These are phyloP conservation scores for Typhlichthys subterraneus DNA, from an alignment of 2,797 vertebrate species.

Conservation along the genomic window DNA sequence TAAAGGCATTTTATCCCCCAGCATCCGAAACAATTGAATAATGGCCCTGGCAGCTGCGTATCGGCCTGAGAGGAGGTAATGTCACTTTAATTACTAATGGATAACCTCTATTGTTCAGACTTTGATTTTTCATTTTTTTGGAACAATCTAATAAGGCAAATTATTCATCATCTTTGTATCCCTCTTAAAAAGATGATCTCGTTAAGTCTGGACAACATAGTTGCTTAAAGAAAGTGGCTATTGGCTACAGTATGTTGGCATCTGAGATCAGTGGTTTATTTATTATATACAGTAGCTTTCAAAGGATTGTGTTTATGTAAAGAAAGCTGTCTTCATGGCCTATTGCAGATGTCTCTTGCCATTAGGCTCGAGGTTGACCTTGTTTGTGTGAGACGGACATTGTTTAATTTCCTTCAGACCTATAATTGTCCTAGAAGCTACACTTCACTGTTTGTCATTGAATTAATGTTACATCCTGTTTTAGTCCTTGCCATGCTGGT, in stretches of 20 bases:
- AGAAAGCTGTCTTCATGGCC: constrained; percentile 51
- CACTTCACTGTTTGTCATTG: constrained; percentile 39
- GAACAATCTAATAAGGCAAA: constrained; percentile 80
- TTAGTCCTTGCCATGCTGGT: constrained; percentile 16
- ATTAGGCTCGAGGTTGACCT: constrained; percentile 55
- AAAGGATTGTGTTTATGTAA: constrained; percentile 55
- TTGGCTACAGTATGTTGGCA: constrained; percentile 48
- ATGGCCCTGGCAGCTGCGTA: constrained; percentile 74
- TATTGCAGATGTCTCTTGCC: constrained; percentile 50
- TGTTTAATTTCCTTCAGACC: constrained; percentile 33
- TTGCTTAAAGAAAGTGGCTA: constrained; percentile 72
- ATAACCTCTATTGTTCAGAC: constrained; percentile 75
- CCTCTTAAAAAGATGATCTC: constrained; percentile 73
- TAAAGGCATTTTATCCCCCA: constrained; percentile 82
- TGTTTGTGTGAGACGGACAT: constrained; percentile 47
- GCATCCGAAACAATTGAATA: constrained; percentile 81
- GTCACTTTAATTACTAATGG: constrained; percentile 85
- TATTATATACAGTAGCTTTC: constrained; percentile 66
- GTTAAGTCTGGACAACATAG: constrained; percentile 56
- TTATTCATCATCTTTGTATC: constrained; percentile 78
- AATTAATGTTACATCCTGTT: constrained; percentile 38
- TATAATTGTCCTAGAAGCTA: constrained; percentile 31
- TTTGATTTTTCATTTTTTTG: constrained; percentile 79
- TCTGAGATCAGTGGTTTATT: constrained; percentile 70
- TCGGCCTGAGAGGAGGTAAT: constrained; percentile 68